Base-by-base conservation (phyloP, 2,113 vertebrate species). In the Phalacrocorax carbo region DNA sequence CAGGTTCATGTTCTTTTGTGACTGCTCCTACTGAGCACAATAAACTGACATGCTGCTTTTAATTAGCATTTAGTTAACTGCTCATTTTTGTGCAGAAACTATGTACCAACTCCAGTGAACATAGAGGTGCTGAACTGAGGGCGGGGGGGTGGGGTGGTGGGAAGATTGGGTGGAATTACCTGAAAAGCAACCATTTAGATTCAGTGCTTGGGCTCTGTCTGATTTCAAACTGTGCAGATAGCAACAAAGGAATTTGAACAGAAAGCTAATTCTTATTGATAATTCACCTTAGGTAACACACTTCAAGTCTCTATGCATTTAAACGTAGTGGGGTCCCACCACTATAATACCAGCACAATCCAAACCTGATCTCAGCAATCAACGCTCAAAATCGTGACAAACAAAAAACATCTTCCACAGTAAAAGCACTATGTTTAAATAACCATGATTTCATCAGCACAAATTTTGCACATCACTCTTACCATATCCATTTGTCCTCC, bases 31-130 rank as follows among this genome's bases (percentile, higher is more conserved):
- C 95, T 90, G 95, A 86, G 97, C 79, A 92, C 80, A 91, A 92
- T 95, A 97, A 97, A 97, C 82, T 55, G 42, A 86, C 91, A 95
- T 93, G 90, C 94, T 95, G 94, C 26, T 97, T 97, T 97, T 97
- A 96, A 97, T 97, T 97, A 97, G 88, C 92, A 95, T 97, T 96
- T 94, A 93, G 77, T 90, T 96, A 97, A 94, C 64, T 81, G 89
- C 72, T 97, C 87, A 40, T 94, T 96, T 97, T 81, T 70, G 82
- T 62, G 60, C 66, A 79, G 89, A 85, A 97, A 76, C 48, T 58
- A 10, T 22, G 38, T 73, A 82, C 25, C 26, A 73, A 42, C 66
- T 93, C 49, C 80, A 91, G 65, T 38, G 58, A 93, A 78, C 82
- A 87, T 30, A 64, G 76, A 94, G 88, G 78, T 68, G 61, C 54